A percentile compares a stretch with the other conserved stretches of the same genome.
phyloP scores from a whole-genome alignment of 2,113 vertebrate species.

The Merops nubicus region DNA sequence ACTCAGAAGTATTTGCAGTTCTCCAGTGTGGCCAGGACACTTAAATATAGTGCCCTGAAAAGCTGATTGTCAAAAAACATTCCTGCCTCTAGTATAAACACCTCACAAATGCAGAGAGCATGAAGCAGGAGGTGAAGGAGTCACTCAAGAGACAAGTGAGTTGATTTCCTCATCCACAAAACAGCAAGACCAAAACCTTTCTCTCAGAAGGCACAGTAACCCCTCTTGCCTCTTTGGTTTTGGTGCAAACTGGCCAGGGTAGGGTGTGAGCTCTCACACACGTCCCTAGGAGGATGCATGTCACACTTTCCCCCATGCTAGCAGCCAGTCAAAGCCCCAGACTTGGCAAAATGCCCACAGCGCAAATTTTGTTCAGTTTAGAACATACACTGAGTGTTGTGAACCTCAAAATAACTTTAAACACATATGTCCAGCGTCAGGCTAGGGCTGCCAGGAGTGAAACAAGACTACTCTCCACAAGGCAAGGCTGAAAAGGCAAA shows the following conservation, averaged over 20 bases:
- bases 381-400: background rate
- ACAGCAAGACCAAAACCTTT: background rate
- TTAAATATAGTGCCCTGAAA: background rate
- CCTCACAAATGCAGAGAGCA: background rate
- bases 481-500: background rate
- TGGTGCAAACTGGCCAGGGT: rapidly evolving
- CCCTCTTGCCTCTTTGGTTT: background rate
- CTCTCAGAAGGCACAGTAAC: background rate
- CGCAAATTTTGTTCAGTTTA: background rate
- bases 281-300: background rate
- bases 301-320: background rate
- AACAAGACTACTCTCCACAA: background rate
- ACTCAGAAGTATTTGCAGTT: background rate
- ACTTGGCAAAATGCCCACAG: rapidly evolving
- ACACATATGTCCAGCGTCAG: rapidly evolving
- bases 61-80: background rate
- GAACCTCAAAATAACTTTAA: background rate
- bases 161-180: background rate
- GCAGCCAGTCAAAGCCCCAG: background rate
- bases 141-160: background rate
- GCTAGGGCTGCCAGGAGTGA: background rate
- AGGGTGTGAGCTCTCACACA: rapidly evolving
- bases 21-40: background rate
- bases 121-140: background rate
- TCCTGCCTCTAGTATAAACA: background rate